Evolutionary conservation across 2,888 invertebrate genomes (phyloP).

Genomic region (Lucinisca nassula): DNA sequence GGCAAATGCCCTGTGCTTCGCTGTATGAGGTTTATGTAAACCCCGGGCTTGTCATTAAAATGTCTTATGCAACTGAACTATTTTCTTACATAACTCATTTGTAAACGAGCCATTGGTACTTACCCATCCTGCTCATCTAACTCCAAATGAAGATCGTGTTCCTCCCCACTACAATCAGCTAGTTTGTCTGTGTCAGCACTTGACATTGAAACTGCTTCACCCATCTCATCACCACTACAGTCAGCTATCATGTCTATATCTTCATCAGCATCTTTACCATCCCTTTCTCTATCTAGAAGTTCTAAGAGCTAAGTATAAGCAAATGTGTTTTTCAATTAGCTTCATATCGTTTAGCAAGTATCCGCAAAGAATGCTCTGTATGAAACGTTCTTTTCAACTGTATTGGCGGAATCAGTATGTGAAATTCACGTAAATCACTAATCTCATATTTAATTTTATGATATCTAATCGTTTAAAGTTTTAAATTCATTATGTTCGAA

Average conservation of each 20-base stretch:
- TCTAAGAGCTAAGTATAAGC: neutral
- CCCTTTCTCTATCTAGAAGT: neutral
- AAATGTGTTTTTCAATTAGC: neutral
- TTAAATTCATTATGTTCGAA: no score
- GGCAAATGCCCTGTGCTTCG: no score
- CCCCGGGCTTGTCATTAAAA: no score
- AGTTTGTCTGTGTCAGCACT: neutral
- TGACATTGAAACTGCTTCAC: slow-evolving; percentile 1
- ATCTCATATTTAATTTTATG: no score
- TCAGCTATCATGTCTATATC: slow-evolving; percentile 43
- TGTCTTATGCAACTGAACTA: no score
- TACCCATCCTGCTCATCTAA: neutral
- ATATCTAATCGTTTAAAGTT: no score
- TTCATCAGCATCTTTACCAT: neutral
- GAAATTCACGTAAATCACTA: no score
- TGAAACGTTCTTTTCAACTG: no score
- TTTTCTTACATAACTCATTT: neutral
- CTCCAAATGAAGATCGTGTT: neutral
- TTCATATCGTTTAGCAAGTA: no score
- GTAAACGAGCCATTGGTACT: neutral
- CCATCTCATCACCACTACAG: slow-evolving; percentile 51
- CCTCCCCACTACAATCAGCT: neutral
- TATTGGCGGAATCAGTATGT: no score
- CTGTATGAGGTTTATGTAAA: no score
- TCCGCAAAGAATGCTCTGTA: no score